Conservation (phyloP, 2,797 vertebrate species). For the Coluber constrictor region DNA sequence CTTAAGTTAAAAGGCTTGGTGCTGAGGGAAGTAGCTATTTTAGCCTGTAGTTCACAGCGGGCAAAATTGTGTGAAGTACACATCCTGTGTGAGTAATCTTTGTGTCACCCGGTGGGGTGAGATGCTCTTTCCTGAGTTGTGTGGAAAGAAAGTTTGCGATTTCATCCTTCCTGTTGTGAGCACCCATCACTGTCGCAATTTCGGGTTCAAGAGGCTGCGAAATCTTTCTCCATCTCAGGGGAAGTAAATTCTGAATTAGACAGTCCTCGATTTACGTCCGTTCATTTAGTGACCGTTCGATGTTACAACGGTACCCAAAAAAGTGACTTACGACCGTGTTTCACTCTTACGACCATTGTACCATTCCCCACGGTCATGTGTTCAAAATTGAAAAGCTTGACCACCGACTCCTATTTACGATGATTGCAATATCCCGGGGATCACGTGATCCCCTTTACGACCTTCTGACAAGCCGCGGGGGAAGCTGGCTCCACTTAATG, state of each 20-base stretch:
- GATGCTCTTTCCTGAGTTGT: background rate
- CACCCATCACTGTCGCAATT: background rate
- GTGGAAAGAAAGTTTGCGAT: background rate
- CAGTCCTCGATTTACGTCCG: background rate
- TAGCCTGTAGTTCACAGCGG: background rate
- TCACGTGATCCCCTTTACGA: background rate
- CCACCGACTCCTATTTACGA: background rate
- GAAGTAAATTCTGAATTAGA: too few relatives aligned
- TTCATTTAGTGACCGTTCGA: background rate
- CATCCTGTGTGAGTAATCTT: slow-evolving; percentile 35
- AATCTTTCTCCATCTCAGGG: background rate
- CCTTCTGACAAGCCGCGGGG: too few relatives aligned
- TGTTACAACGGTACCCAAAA: background rate
- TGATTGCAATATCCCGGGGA: background rate
- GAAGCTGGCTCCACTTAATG: background rate
- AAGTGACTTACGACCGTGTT: accelerated
- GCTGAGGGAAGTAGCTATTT: background rate
- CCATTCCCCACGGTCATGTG: too few relatives aligned
- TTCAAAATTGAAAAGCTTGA: background rate
- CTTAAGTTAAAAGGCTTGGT: background rate
- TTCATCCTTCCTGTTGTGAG: background rate
- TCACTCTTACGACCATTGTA: background rate
- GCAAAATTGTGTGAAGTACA: background rate
- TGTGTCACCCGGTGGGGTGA: background rate
- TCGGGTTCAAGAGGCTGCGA: background rate